phyloP scores from a whole-genome alignment of 92 coral and sea anemone species.

The Palythoa caribaeorum region DNA sequence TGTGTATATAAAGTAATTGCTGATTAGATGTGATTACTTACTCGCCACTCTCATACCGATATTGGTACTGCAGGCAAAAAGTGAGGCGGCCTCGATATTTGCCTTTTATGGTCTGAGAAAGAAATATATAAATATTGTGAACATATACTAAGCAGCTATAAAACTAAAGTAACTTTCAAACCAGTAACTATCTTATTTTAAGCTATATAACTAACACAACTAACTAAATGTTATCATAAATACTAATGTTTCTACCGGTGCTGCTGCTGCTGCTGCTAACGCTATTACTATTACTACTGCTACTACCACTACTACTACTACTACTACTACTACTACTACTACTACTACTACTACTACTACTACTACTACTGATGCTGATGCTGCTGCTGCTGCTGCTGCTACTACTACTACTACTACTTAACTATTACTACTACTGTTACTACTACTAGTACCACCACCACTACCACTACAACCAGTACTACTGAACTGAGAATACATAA shows the following conservation, averaged over 20 bases:
- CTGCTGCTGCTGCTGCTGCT: no score
- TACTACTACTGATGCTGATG: neutral
- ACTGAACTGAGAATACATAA: no score
- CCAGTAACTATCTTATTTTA: neutral
- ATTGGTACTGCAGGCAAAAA: constrained; percentile 84
- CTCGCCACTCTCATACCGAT: constrained; percentile 82
- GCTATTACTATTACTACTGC: neutral
- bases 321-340: no score
- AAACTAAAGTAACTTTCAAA: no score
- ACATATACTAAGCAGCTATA: no score
- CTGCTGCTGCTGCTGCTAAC: neutral
- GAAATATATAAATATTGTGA: neutral
- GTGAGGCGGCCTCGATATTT: constrained; percentile 74
- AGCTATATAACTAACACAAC: no score
- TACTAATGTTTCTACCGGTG: neutral
- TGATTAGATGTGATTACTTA: constrained; percentile 50
- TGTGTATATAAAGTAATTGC: no score
- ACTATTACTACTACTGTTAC: neutral
- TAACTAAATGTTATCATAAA: neutral
- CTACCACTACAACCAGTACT: no score
- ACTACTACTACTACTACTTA: no score
- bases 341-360: no score
- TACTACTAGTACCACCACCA: no score
- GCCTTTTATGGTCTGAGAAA: constrained; percentile 29
- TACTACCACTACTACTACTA: neutral